phyloP scores from a whole-genome alignment of 37 sponge, comb jelly and placozoan species.

The Diacarnus erythraeanus region DNA sequence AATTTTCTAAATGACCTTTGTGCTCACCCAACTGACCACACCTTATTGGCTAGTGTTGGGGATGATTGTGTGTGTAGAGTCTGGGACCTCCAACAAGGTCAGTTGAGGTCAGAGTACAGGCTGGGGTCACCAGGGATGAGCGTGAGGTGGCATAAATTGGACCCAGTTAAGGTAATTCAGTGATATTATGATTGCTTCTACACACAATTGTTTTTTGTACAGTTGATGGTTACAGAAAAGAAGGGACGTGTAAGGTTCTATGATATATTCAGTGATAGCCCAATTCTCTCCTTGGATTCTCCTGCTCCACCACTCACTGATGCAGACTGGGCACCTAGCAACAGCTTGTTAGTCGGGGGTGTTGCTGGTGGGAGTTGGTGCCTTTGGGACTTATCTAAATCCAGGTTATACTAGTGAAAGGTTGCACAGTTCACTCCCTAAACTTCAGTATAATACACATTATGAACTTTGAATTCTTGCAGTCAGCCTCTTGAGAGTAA shows the following conservation, averaged over 20 bases:
- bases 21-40: conserved; percentile 32
- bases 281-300: conserved; percentile 40
- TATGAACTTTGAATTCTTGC: background rate
- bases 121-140: conserved; percentile 40
- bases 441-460: background rate
- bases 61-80: conserved; percentile 44
- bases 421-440: background rate
- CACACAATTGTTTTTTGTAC: background rate
- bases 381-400: conserved; percentile 63
- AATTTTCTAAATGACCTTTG: conserved; percentile 26
- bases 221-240: conserved; percentile 74
- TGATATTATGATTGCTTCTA: background rate
- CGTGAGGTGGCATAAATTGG: conserved; percentile 57
- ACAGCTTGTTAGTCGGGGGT: conserved; percentile 57
- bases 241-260: conserved; percentile 49
- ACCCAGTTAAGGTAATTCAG: conserved; percentile 50
- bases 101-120: conserved; percentile 26
- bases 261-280: conserved; percentile 33
- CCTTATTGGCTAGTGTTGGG: conserved; percentile 44
- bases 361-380: conserved; percentile 53
- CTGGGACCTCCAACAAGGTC: conserved; percentile 52
- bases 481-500: conserved; percentile 36
- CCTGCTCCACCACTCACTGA: conserved; percentile 24
- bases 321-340: conserved; percentile 62
- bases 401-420: too few species aligned